Conservation (phyloP, 35 echinoderm and acorn worm species). For the Acanthaster planci region DNA sequence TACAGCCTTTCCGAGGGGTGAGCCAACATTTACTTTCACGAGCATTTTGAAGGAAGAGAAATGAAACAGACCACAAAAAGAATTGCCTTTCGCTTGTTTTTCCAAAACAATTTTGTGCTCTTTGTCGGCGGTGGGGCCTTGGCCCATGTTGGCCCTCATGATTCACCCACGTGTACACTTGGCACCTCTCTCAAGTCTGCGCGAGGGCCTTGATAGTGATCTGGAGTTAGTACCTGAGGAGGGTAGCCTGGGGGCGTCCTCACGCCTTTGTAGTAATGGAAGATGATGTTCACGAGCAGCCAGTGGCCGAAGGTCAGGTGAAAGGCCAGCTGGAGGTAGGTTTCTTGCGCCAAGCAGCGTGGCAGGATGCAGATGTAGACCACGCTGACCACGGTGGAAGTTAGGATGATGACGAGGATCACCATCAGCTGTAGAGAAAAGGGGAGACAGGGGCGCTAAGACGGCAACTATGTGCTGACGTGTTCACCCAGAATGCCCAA, state of each 20-base stretch:
- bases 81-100: no score
- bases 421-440: constrained; percentile 71
- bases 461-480: background rate
- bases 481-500: background rate
- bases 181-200: no score
- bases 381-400: constrained; percentile 32
- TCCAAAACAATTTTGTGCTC: no score
- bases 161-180: no score
- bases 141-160: no score
- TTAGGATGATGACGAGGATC: constrained; percentile 65
- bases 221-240: constrained; percentile 50
- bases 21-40: no score
- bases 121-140: no score
- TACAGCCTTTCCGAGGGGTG: no score
- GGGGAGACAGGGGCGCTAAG: background rate
- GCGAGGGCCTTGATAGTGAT: no score
- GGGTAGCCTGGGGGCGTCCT: constrained; percentile 82
- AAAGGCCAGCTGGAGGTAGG: constrained; percentile 35
- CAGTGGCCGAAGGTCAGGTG: constrained; percentile 87
- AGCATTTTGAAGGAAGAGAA: no score
- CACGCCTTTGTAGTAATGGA: constrained; percentile 93
- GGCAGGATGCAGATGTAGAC: constrained; percentile 68
- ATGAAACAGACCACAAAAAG: no score
- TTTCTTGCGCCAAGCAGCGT: background rate
- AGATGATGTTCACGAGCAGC: constrained; percentile 78